These are phyloP conservation scores for Trachops cirrhosus DNA, from an alignment of 2,797 vertebrate genomes.

Conservation along the genomic window DNA sequence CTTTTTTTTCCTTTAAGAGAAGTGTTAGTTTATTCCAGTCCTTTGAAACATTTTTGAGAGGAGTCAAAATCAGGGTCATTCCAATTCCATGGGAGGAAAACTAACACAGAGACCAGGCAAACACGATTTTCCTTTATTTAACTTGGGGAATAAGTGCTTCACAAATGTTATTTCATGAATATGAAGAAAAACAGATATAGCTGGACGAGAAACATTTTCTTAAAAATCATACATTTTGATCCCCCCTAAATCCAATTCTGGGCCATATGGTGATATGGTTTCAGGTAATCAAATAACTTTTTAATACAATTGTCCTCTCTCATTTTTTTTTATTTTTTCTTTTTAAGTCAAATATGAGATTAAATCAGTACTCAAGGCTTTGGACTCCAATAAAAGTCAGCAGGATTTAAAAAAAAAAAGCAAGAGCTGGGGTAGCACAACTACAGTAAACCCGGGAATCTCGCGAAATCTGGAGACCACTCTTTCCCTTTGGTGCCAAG, in stretches of 20 bases:
- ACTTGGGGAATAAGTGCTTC: constrained; percentile 53
- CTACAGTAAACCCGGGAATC: rapidly evolving
- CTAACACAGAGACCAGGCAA: constrained; percentile 72
- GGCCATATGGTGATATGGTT: neutral
- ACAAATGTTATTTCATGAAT: neutral
- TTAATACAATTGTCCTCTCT: neutral
- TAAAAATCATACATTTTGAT: neutral
- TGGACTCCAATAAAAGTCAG: neutral
- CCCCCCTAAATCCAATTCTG: neutral
- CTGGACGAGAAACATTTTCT: neutral
- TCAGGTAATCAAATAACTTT: neutral
- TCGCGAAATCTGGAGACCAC: neutral
- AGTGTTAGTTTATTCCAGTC: constrained; percentile 63
- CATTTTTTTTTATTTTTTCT: neutral
- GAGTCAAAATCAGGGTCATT: constrained; percentile 76
- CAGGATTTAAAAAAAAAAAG: neutral
- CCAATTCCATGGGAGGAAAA: constrained; percentile 75
- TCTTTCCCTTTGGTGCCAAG: neutral
- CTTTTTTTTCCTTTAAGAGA: constrained; percentile 52
- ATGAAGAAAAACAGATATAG: neutral
- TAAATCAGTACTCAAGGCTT: neutral
- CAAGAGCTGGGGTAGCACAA: neutral
- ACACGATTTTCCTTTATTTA: constrained; percentile 77
- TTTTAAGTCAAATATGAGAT: neutral
- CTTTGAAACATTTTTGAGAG: constrained; percentile 70